Percentiles rank a stretch among this genome's conserved stretches.
Conservation (phyloP, 2,888 invertebrate species). For the Heliconius hortense region DNA sequence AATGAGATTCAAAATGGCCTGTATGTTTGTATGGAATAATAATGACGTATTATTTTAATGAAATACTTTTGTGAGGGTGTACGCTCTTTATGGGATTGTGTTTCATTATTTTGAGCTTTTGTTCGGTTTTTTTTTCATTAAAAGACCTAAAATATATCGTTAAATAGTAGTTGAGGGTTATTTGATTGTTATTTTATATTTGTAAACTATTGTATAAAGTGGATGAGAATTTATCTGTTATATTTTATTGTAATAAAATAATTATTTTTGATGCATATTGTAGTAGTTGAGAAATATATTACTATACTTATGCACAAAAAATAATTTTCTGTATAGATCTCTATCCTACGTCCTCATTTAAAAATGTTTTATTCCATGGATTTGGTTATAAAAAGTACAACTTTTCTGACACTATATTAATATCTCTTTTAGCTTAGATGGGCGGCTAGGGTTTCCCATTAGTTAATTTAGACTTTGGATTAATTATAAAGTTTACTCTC, state of each 20-base stretch:
- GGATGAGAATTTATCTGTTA: background rate
- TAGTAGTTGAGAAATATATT: too few species aligned
- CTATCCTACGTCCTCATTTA: too few species aligned
- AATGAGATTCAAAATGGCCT: slow-evolving; percentile 73
- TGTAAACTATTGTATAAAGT: background rate
- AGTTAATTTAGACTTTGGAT: too few species aligned
- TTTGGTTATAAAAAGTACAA: too few species aligned
- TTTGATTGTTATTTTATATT: background rate
- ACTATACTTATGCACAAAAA: too few species aligned
- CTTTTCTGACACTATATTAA: too few species aligned
- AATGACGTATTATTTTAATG: slow-evolving; percentile 65
- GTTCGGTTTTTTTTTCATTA: slow-evolving; percentile 49
- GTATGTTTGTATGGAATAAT: slow-evolving; percentile 58
- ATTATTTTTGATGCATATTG: background rate
- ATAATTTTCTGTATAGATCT: too few species aligned
- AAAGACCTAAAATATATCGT: slow-evolving; percentile 14
- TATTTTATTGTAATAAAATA: background rate
- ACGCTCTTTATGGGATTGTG: slow-evolving; percentile 48
- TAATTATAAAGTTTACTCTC: too few species aligned
- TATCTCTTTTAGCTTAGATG: too few species aligned
- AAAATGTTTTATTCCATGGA: too few species aligned
- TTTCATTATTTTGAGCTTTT: slow-evolving; percentile 40
- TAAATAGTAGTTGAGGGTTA: background rate
- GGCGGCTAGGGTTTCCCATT: too few species aligned
- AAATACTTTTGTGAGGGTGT: slow-evolving; percentile 58